Percentiles rank a stretch among this genome's conserved stretches.
These are phyloP conservation scores for Sparidentex hasta DNA, from an alignment of 2,797 vertebrate genomes.

Conservation along the genomic window DNA sequence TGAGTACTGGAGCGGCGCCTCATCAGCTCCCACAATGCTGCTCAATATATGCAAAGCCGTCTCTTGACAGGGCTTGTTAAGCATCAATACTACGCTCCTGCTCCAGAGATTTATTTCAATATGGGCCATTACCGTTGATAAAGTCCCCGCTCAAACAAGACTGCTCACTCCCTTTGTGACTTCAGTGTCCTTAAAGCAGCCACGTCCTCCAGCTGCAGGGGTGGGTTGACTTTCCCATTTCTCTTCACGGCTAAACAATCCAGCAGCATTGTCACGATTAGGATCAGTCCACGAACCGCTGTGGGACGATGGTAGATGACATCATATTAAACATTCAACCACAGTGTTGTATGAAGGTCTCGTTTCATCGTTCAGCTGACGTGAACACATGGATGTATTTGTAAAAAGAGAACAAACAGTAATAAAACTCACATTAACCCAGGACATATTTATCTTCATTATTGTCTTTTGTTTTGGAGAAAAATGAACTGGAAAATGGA, in stretches of 20 bases:
- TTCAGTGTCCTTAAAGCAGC: constrained; percentile 49
- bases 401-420: constrained; percentile 14
- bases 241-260: constrained; percentile 8
- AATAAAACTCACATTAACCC: constrained; percentile 26
- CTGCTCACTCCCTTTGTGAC: constrained; percentile 56
- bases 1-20: constrained; percentile 41
- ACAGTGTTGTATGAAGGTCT: not conserved
- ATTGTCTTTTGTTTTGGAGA: not conserved
- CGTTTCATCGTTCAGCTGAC: constrained; percentile 20
- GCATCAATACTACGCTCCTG: constrained; percentile 69
- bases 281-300: not conserved
- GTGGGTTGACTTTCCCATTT: not conserved
- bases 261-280: constrained; percentile 18
- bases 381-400: constrained; percentile 12
- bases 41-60: constrained; percentile 78
- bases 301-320: constrained; percentile 7
- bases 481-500: constrained; percentile 30
- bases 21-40: constrained; percentile 55
- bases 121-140: constrained; percentile 70
- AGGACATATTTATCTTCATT: constrained; percentile 38
- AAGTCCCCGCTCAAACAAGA: constrained; percentile 56
- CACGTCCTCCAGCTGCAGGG: constrained; percentile 25
- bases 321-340: constrained; percentile 21
- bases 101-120: constrained; percentile 75
- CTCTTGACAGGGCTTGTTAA: constrained; percentile 73